Conservation (phyloP, 2,888 invertebrate species). For the Ischnura elegans region DNA sequence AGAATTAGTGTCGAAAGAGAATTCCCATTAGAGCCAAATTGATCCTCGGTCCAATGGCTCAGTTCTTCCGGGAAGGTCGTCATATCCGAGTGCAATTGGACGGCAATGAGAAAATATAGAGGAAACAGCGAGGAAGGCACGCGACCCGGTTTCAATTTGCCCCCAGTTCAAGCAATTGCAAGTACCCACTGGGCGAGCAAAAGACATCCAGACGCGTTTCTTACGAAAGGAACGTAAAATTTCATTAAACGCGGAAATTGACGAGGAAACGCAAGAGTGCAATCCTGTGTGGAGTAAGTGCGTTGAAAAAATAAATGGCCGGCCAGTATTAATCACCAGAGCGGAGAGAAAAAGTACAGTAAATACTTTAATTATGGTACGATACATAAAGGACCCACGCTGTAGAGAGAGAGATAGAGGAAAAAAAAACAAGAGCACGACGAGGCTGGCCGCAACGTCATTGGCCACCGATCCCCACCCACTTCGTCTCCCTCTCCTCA, state of each 20-base stretch:
- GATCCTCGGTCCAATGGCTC: too few species aligned
- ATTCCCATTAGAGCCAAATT: too few species aligned
- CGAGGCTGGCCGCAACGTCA: neutral
- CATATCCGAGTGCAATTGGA: too few species aligned
- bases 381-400: too few species aligned
- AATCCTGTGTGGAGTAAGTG: neutral
- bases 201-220: too few species aligned
- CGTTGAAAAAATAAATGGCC: neutral
- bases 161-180: neutral
- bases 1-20: too few species aligned
- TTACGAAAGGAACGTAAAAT: neutral
- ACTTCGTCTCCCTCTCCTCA: neutral
- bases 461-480: neutral
- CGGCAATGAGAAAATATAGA: too few species aligned
- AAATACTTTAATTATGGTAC: slow-evolving; percentile 23
- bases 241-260: neutral
- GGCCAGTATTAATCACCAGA: neutral
- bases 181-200: neutral
- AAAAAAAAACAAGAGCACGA: neutral
- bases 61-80: too few species aligned
- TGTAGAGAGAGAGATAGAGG: neutral
- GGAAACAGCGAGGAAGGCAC: too few species aligned
- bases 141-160: too few species aligned
- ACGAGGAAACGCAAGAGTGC: neutral
- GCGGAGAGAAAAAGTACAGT: neutral